A percentile compares a stretch with the other conserved stretches of the same genome.
phyloP scores from a whole-genome alignment of 2,113 vertebrate species.

The Pagrus major region DNA sequence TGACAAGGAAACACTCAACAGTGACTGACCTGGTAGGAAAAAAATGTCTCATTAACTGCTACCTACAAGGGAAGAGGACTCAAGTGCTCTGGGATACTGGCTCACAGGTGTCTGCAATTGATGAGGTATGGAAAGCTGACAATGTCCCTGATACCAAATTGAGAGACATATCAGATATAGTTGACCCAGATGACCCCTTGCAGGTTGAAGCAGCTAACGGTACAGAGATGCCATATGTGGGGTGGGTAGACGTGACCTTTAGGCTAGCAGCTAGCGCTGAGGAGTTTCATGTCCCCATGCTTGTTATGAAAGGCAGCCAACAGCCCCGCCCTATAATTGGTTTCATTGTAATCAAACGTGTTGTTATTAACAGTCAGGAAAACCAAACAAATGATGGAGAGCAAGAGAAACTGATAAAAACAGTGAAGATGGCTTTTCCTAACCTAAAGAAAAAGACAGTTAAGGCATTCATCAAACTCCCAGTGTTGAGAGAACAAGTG shows the following conservation, averaged over 20 bases:
- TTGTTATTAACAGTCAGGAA: not conserved
- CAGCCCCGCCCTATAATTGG: constrained; percentile 40
- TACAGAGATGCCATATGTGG: constrained; percentile 20
- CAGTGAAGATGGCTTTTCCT: constrained; percentile 11
- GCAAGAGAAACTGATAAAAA: not conserved
- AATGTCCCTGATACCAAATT: constrained; percentile 27
- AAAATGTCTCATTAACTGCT: constrained; percentile 36
- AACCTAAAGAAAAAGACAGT: not conserved
- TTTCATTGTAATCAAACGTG: constrained; percentile 39
- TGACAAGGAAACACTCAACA: constrained; percentile 3
- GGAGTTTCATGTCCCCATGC: constrained; percentile 19
- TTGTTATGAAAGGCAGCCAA: constrained; percentile 34
- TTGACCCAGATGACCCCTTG: constrained; percentile 12
- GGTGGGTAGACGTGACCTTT: constrained; percentile 31
- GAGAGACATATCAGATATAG: constrained; percentile 31
- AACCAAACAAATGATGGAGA: no score
- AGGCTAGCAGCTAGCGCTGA: not conserved
- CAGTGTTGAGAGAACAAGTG: not conserved
- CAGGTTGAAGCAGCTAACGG: constrained; percentile 35
- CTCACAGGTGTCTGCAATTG: constrained; percentile 46
- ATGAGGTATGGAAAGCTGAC: constrained; percentile 40
- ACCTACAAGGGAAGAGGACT: constrained; percentile 14
- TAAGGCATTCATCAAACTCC: not conserved
- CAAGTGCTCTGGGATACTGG: constrained; percentile 50
- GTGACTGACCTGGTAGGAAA: constrained; percentile 30